A percentile compares a stretch with the other conserved stretches of the same genome.
Conservation (phyloP, 1,140 invertebrate genomes). For the Globodera rostochiensis region DNA sequence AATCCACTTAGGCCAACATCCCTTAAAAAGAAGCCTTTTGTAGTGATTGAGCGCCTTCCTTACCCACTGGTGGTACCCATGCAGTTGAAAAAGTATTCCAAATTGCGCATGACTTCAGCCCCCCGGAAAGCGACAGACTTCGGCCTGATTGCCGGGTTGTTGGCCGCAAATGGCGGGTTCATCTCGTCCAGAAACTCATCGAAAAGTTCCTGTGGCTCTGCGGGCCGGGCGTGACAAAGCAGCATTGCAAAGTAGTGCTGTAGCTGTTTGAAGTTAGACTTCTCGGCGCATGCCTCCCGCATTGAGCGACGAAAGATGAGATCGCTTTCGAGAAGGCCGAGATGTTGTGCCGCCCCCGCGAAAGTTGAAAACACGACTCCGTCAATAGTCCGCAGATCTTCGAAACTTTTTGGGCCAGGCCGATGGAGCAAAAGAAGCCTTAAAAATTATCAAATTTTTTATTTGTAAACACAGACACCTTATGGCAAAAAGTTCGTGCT, state of each 20-base stretch:
- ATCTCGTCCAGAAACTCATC: not conserved
- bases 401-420: not conserved
- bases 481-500: not conserved
- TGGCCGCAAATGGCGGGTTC: not conserved
- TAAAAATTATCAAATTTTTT: not conserved
- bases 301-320: not conserved
- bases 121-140: not conserved
- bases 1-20: not conserved
- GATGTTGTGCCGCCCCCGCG: not conserved
- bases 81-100: not conserved
- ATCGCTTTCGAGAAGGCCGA: not conserved
- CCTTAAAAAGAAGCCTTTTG: not conserved
- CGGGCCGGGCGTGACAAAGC: not conserved
- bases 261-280: not conserved
- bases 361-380: not conserved
- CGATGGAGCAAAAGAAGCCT: not conserved
- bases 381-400: not conserved
- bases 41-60: not conserved
- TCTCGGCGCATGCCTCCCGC: not conserved
- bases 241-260: not conserved
- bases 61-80: slow-evolving; percentile 3
- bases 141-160: not conserved
- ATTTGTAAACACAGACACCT: not conserved
- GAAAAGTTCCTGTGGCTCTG: not conserved
- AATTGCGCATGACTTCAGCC: too few species aligned